Evolutionary conservation across 1,140 invertebrate species (phyloP).

Genomic region (Lineus longissimus): DNA sequence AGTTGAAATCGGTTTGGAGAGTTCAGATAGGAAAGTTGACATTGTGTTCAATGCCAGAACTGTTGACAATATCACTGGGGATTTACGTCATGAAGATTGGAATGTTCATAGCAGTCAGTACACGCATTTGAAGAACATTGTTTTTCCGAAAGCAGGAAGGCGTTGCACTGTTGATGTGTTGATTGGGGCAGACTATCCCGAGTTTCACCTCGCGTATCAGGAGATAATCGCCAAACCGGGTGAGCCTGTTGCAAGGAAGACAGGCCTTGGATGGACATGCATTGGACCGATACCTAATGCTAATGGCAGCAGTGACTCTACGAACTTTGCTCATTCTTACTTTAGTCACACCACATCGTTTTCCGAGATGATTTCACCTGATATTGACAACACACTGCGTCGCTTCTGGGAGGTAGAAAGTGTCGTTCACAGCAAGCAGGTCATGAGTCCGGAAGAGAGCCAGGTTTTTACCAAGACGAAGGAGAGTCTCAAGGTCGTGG

Average conservation of each 20-base stretch:
- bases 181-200: not conserved
- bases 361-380: not conserved
- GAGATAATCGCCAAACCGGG: not conserved
- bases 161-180: not conserved
- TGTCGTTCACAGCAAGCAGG: too few species aligned
- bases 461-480: too few species aligned
- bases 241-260: conserved; percentile 6
- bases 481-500: too few species aligned
- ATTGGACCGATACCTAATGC: not conserved
- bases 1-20: not conserved
- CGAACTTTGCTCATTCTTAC: not conserved
- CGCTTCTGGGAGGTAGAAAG: conserved; percentile 1
- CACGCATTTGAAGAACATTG: not conserved
- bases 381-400: not conserved
- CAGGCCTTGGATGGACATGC: conserved; percentile 15
- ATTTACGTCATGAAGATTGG: not conserved
- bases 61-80: conserved; percentile 1
- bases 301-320: not conserved
- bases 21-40: not conserved
- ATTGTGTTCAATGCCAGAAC: not conserved
- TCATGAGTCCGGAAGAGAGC: too few species aligned
- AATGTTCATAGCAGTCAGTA: not conserved
- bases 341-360: too few species aligned
- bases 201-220: not conserved
- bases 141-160: not conserved